phyloP scores from a whole-genome alignment of 1,140 invertebrate species.

The Brachionus manjavacas region DNA sequence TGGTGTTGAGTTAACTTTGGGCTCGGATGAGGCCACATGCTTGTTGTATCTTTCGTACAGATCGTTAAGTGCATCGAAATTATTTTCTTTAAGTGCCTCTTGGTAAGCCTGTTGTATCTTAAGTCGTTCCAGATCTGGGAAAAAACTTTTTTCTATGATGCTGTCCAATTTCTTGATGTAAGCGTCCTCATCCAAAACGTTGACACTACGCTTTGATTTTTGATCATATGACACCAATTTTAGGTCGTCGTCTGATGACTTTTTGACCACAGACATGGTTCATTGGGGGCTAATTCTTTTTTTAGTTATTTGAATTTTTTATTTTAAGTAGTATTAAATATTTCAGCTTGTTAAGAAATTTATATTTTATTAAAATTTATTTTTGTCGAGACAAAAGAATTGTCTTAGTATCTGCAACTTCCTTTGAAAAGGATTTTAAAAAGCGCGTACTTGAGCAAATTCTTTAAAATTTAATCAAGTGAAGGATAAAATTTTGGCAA shows the following conservation, averaged over 20 bases:
- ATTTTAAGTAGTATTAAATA: not conserved
- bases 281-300: not conserved
- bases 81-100: constrained; percentile 81
- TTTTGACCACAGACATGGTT: constrained; percentile 11
- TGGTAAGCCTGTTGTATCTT: constrained; percentile 87
- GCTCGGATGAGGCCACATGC: constrained; percentile 47
- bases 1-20: not conserved
- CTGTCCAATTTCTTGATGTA: constrained; percentile 65
- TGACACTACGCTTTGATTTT: not conserved
- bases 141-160: constrained; percentile 95
- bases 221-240: not conserved
- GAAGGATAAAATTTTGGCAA: not conserved
- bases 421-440: not conserved
- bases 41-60: constrained; percentile 79
- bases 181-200: constrained; percentile 21
- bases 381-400: not conserved
- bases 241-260: not conserved
- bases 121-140: constrained; percentile 85
- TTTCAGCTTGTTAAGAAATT: not conserved
- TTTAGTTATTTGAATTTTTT: not conserved
- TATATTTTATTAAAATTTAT: not conserved
- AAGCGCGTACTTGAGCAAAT: too few relatives aligned
- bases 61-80: constrained; percentile 76
- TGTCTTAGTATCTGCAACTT: not conserved
- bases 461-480: not conserved